Evolutionary conservation across 2,113 vertebrate genomes (phyloP), one percentile per base, ranked within the genome.

Genomic region (Otis tarda): DNA sequence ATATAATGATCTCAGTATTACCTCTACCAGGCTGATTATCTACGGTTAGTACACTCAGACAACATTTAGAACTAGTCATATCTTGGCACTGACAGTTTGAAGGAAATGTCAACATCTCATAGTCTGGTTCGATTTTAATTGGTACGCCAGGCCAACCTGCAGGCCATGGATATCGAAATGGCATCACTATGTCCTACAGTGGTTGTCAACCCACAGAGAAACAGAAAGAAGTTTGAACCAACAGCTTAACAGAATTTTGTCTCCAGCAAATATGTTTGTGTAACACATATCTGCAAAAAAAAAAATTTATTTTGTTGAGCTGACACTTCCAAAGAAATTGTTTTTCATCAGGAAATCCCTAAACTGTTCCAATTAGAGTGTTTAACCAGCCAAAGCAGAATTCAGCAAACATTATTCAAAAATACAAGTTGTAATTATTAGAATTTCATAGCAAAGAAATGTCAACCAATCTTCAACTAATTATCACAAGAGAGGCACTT

Each of bases 401-500:
- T 78, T 84, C 90, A 88, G 64, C 37, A 92, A 93, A 69, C 43
- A n/a, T 59, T 82, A 56, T 56, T 84, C 41, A 89, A 76, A 85
- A 92, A 82, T 30, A 88, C 30, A 68, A 68, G 43, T 90, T 56
- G 49, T 28, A 93, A 92, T 92, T 75, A 78, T 87, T 86, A 89
- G 45, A 61, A 79, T 79, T 88, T 65, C 61, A 84, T 30, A 69
- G 70, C 30, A 82, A 83, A 93, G 83, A 90, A 91, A 82, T 1
- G 0, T 90, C 92, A 94, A 90, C 60, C 20, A n/a, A 65, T 75
- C 83, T 89, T 93, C 83, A 82, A 87, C 39, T 92, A 86, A 90
- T 85, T 93, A 90, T 92, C 79, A 93, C 71, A 95, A 85, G 73
- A 80, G 52, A 94, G 80, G 65, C 71, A 78, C 71, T 94, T 12